Evolutionary conservation across 2,888 invertebrate genomes (phyloP).

Genomic region (Caradrina kadenii): DNA sequence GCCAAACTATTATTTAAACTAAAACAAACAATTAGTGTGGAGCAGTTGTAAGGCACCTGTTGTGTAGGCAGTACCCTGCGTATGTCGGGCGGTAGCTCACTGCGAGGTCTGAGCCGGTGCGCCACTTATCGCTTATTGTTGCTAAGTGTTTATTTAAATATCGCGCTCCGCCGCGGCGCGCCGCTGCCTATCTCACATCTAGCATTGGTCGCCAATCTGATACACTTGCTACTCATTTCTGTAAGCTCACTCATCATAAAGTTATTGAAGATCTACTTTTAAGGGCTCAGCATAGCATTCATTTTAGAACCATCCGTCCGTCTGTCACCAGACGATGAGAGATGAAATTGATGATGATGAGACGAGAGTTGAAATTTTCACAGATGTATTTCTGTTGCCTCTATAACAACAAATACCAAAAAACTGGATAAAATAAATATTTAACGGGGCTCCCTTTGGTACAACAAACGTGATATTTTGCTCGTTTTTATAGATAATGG

Average conservation of each 20-base stretch:
- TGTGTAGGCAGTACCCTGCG: slow-evolving; percentile 59
- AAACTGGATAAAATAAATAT: too few species aligned
- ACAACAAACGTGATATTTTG: too few species aligned
- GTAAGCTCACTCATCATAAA: slow-evolving; percentile 12
- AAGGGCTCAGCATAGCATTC: neutral
- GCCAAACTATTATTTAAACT: neutral
- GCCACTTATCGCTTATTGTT: slow-evolving; percentile 84
- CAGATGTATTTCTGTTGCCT: too few species aligned
- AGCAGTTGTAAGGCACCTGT: slow-evolving; percentile 1
- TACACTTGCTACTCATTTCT: slow-evolving; percentile 20
- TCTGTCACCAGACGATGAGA: too few species aligned
- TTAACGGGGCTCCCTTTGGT: too few species aligned
- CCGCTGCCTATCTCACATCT: slow-evolving; percentile 46
- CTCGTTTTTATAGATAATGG: too few species aligned
- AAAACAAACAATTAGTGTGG: neutral
- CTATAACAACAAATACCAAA: too few species aligned
- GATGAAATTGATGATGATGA: too few species aligned
- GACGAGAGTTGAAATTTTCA: too few species aligned
- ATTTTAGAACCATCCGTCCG: too few species aligned
- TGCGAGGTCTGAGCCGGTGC: slow-evolving; percentile 70
- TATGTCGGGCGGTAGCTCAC: slow-evolving; percentile 55
- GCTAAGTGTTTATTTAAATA: slow-evolving; percentile 84
- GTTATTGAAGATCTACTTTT: neutral
- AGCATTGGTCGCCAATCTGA: slow-evolving; percentile 28
- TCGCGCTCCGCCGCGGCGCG: slow-evolving; percentile 34